Evolutionary conservation across 1,140 invertebrate genomes (phyloP).

Genomic region (Drosophila cardini): DNA sequence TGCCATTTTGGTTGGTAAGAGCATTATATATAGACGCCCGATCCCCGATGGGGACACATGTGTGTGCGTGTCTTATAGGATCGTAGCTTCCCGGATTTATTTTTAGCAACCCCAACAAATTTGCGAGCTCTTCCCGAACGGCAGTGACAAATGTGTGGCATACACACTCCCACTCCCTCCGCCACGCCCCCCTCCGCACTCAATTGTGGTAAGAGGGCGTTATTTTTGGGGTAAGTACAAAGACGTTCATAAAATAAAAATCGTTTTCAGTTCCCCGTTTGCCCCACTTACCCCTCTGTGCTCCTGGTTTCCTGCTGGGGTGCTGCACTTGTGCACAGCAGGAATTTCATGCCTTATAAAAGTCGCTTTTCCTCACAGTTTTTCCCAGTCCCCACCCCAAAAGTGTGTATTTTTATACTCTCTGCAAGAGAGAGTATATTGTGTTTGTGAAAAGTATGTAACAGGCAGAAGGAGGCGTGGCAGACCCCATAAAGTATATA

Average conservation of each 20-base stretch:
- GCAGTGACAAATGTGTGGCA: slow-evolving; percentile 21
- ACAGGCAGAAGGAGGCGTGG: too few relatives aligned
- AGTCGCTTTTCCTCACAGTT: slow-evolving; percentile 5
- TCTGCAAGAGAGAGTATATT: too few relatives aligned
- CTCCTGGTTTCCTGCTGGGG: neutral
- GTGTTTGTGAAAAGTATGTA: too few relatives aligned
- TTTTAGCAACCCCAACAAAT: slow-evolving; percentile 13
- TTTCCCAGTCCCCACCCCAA: neutral
- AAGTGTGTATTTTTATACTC: neutral
- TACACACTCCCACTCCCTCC: neutral
- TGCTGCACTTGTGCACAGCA: slow-evolving; percentile 36
- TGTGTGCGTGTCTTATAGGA: neutral
- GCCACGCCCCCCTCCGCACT: neutral
- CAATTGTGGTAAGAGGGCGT: neutral
- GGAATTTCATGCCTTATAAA: slow-evolving; percentile 28
- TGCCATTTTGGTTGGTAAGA: neutral
- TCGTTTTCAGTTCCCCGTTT: slow-evolving; percentile 6
- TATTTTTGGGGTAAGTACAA: slow-evolving; percentile 26
- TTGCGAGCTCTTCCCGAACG: neutral
- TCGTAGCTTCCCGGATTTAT: slow-evolving; percentile 5
- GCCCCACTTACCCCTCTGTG: too few relatives aligned
- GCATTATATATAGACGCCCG: slow-evolving; percentile 32
- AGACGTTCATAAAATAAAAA: slow-evolving; percentile 28
- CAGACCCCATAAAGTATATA: too few relatives aligned
- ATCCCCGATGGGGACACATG: neutral